Conservation (phyloP, 2,113 vertebrate species). For the Ctenodactylus gundi region DNA sequence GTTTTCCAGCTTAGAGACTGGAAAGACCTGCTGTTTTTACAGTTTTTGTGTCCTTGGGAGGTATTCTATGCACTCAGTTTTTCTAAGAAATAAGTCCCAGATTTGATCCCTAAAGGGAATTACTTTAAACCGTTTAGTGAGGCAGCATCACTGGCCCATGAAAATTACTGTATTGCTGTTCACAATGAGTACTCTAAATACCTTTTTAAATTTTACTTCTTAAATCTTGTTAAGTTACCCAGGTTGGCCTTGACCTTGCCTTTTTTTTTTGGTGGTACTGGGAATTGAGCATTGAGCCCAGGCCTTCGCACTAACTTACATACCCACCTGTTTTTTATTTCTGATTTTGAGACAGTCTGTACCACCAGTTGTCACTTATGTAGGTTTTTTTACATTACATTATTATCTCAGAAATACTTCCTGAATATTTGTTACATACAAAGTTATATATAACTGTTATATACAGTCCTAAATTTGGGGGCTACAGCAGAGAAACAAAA, state of each 20-base stretch:
- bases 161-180: background rate
- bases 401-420: background rate
- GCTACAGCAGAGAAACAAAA: background rate
- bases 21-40: background rate
- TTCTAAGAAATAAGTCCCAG: background rate
- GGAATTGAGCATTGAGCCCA: background rate
- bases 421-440: background rate
- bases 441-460: too few species aligned
- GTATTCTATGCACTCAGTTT: background rate
- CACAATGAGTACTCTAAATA: background rate
- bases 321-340: background rate
- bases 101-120: background rate
- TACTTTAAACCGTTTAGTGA: background rate
- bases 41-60: background rate
- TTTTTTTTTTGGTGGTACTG: too few species aligned
- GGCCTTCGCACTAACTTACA: background rate
- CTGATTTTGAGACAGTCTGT: background rate
- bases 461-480: background rate
- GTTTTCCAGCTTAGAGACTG: background rate
- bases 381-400: background rate
- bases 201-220: too few species aligned
- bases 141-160: background rate
- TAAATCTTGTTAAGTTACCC: too few species aligned
- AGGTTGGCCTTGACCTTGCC: too few species aligned
- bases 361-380: too few species aligned